Conservation (phyloP, 2,797 vertebrate species). For the Pipistrellus kuhlii region DNA sequence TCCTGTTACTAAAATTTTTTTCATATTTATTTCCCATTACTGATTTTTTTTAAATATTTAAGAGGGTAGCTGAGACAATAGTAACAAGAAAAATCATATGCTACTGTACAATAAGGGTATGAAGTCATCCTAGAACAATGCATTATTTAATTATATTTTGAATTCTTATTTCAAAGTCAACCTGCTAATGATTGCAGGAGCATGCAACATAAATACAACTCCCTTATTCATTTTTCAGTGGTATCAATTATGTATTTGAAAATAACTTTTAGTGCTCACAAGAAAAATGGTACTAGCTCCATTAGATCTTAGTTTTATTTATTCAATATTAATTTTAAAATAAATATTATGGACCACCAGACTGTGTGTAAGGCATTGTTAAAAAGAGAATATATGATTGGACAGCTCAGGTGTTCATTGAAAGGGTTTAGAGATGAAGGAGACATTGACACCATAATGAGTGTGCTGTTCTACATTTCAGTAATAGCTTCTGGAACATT, state of each 20-base stretch:
- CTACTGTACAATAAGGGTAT: constrained; percentile 66
- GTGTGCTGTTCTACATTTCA: background rate
- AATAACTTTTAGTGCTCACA: constrained; percentile 62
- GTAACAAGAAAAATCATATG: constrained; percentile 77
- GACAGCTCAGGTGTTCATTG: background rate
- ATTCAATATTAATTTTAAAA: background rate
- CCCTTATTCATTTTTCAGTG: constrained; percentile 74
- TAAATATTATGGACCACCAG: background rate
- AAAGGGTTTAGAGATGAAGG: background rate
- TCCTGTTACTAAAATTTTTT: constrained; percentile 44
- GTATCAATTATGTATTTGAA: constrained; percentile 72
- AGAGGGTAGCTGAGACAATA: constrained; percentile 71
- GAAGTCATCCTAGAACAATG: constrained; percentile 69
- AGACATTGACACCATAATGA: background rate
- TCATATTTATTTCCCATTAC: constrained; percentile 63
- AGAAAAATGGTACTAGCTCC: background rate
- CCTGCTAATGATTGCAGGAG: constrained; percentile 82
- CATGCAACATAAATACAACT: constrained; percentile 79
- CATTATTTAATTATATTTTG: constrained; percentile 82
- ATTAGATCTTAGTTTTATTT: background rate
- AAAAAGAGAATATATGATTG: background rate
- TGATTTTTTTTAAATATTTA: constrained; percentile 70
- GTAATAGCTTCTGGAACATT: constrained; percentile 47
- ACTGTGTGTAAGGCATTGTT: background rate
- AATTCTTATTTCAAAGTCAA: constrained; percentile 77